Percentiles rank a stretch among this genome's conserved stretches.
Conservation (phyloP, 2,888 invertebrate genomes). For the Stenodera caucasica region DNA sequence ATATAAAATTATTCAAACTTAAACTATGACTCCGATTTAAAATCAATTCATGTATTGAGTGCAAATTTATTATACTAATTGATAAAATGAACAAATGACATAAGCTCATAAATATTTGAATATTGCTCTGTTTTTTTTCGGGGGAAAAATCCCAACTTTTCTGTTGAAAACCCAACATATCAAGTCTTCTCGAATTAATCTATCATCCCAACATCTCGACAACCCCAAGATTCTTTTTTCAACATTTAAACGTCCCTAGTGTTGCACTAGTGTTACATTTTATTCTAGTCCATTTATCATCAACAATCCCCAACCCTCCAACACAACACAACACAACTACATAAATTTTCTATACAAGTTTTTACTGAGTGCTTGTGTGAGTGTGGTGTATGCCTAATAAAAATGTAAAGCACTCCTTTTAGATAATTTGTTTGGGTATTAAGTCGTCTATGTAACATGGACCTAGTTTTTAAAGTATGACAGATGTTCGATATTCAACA, state of each 20-base stretch:
- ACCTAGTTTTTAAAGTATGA: slow-evolving; percentile 1
- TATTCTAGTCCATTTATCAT: slow-evolving; percentile 51
- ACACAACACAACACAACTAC: slow-evolving; percentile 25
- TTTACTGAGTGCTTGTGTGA: too few species aligned
- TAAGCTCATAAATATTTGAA: background rate
- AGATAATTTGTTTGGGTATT: slow-evolving; percentile 52
- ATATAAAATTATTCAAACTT: too few species aligned
- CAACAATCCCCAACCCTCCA: slow-evolving; percentile 9
- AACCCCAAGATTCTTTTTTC: slow-evolving; percentile 38
- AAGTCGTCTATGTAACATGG: slow-evolving; percentile 43
- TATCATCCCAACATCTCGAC: slow-evolving; percentile 44
- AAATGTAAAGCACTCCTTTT: slow-evolving; percentile 54
- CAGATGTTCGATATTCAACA: background rate
- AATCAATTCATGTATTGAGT: background rate
- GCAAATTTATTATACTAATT: background rate
- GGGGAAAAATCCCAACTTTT: too few species aligned
- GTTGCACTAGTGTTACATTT: slow-evolving; percentile 40
- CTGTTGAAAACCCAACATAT: background rate
- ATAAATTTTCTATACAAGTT: too few species aligned
- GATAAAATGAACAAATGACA: background rate
- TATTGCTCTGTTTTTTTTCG: too few species aligned
- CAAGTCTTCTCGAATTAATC: slow-evolving; percentile 37
- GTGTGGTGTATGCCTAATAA: slow-evolving; percentile 45
- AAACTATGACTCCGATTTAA: background rate
- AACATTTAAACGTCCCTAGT: slow-evolving; percentile 38